Percentiles rank a stretch among this genome's conserved stretches.
These are phyloP conservation scores for Lycocorax pyrrhopterus DNA, from an alignment of 2,113 vertebrate genomes.

Conservation along the genomic window DNA sequence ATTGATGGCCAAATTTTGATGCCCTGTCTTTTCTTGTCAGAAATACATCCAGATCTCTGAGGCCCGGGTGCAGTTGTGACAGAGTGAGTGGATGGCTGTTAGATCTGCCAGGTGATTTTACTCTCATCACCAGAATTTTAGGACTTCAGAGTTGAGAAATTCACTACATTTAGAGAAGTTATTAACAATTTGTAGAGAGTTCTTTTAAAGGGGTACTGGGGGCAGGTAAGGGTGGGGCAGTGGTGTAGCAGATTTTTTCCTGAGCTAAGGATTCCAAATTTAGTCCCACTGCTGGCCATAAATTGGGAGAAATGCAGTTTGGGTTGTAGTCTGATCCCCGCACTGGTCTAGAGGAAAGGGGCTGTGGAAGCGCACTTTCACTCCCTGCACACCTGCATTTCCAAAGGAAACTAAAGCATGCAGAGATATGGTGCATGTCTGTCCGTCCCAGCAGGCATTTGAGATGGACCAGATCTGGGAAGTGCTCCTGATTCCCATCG, in stretches of 20 bases:
- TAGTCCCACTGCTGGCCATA: background rate
- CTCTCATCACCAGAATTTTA: background rate
- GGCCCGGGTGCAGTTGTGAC: background rate
- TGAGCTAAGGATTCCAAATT: background rate
- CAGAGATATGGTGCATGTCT: background rate
- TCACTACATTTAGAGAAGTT: background rate
- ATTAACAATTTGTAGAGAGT: background rate
- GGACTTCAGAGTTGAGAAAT: background rate
- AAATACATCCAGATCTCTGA: background rate
- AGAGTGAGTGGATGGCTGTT: background rate
- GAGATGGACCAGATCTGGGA: background rate
- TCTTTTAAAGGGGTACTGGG: background rate
- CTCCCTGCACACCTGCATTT: background rate
- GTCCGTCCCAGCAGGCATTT: background rate
- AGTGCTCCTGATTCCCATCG: background rate
- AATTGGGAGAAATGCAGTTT: background rate
- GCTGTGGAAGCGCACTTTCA: background rate
- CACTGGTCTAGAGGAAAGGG: background rate
- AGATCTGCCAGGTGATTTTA: background rate
- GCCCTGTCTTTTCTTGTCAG: background rate
- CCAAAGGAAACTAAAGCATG: background rate
- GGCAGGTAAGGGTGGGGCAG: background rate
- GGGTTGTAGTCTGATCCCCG: background rate
- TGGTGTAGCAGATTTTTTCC: background rate
- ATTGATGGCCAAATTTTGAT: background rate